phyloP scores from a whole-genome alignment of 2,113 vertebrate species.

The Laticauda laticaudata region DNA sequence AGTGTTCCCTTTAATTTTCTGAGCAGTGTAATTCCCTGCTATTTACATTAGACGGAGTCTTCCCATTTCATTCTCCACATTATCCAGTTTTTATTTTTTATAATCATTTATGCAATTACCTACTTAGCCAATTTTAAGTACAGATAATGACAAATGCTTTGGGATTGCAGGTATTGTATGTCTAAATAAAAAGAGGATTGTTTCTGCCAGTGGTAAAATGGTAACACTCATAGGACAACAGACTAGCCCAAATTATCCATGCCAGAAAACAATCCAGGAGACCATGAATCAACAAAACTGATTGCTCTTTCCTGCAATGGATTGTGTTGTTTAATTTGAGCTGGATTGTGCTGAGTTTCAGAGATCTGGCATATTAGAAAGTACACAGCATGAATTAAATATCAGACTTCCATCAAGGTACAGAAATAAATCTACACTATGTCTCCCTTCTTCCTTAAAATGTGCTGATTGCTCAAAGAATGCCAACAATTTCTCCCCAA shows the following conservation, averaged over 20 bases:
- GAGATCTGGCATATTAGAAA: neutral
- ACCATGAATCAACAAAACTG: neutral
- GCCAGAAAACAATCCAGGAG: neutral
- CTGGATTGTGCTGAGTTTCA: neutral
- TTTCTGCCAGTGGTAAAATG: neutral
- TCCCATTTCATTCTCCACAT: neutral
- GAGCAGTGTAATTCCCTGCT: neutral
- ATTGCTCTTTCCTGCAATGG: neutral
- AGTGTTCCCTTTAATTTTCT: too few relatives aligned
- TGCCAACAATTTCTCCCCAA: neutral
- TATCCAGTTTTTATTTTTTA: neutral
- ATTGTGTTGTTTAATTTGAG: neutral
- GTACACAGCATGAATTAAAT: neutral
- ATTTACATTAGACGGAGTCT: neutral
- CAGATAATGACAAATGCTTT: neutral
- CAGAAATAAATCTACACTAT: neutral
- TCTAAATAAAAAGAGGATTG: neutral
- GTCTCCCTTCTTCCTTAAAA: neutral
- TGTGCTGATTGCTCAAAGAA: neutral
- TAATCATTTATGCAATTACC: neutral
- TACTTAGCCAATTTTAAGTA: neutral
- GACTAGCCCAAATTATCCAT: neutral
- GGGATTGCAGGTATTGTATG: neutral
- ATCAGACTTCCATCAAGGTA: neutral
- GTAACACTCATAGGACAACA: neutral